phyloP scores from a whole-genome alignment of 2,797 vertebrate genomes.

The Heteromormyrus szaboi region DNA sequence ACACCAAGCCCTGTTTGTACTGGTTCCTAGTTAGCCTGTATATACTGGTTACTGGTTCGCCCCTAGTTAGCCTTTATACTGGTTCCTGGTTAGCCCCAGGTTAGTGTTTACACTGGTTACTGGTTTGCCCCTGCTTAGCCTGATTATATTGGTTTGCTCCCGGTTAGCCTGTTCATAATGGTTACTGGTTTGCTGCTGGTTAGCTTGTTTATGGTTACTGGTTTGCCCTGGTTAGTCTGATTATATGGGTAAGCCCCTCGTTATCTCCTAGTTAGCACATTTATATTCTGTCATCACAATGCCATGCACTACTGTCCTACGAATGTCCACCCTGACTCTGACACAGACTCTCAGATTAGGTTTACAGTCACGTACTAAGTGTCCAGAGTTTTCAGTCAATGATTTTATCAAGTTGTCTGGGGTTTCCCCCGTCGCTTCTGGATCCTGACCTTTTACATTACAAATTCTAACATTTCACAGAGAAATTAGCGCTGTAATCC shows the following conservation, averaged over 20 bases:
- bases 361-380: background rate
- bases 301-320: background rate
- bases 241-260: background rate
- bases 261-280: background rate
- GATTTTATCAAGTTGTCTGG: background rate
- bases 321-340: background rate
- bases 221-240: background rate
- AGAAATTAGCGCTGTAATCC: background rate
- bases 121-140: background rate
- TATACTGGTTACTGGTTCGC: background rate
- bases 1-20: background rate
- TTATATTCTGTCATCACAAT: background rate
- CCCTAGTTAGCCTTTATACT: background rate
- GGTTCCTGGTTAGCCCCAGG: background rate
- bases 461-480: background rate
- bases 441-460: background rate
- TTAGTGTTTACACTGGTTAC: background rate
- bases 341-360: background rate
- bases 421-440: background rate
- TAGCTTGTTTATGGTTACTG: background rate
- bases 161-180: background rate
- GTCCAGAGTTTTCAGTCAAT: background rate
- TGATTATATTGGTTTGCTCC: background rate
- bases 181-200: background rate
- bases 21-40: background rate